These are phyloP conservation scores for Tineola bisselliella DNA, from an alignment of 2,888 invertebrate genomes.

Conservation along the genomic window DNA sequence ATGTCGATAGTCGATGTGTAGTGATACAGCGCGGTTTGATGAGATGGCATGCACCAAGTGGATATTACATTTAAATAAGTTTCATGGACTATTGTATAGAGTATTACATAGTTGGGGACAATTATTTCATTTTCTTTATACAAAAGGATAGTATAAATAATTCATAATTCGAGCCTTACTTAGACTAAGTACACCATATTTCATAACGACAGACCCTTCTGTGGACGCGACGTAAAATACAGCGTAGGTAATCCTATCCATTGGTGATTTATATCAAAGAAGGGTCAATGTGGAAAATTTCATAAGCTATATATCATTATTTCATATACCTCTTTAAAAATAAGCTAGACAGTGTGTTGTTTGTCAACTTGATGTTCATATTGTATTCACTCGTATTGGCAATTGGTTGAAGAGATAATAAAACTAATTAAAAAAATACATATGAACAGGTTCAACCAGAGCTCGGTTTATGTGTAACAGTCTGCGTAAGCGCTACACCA, in stretches of 20 bases:
- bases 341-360: constrained; percentile 14
- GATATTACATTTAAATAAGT: too few species aligned
- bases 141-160: constrained; percentile 50
- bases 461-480: too few species aligned
- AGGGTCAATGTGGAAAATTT: constrained; percentile 57
- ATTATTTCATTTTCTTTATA: not conserved
- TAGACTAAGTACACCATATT: constrained; percentile 62
- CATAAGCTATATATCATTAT: constrained; percentile 48
- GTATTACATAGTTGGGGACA: too few species aligned
- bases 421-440: too few species aligned
- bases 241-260: constrained; percentile 60
- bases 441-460: too few species aligned
- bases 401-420: too few species aligned
- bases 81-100: too few species aligned
- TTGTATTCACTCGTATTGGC: too few species aligned
- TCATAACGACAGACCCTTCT: constrained; percentile 51
- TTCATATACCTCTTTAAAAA: constrained; percentile 28
- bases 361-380: not conserved
- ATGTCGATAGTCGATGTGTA: too few species aligned
- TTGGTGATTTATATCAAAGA: constrained; percentile 56
- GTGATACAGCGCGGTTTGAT: too few species aligned
- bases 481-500: too few species aligned
- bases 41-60: too few species aligned
- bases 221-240: constrained; percentile 61
- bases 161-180: constrained; percentile 59